Evolutionary conservation across 2,797 vertebrate species (phyloP).

Genomic region (Scleropages formosus): DNA sequence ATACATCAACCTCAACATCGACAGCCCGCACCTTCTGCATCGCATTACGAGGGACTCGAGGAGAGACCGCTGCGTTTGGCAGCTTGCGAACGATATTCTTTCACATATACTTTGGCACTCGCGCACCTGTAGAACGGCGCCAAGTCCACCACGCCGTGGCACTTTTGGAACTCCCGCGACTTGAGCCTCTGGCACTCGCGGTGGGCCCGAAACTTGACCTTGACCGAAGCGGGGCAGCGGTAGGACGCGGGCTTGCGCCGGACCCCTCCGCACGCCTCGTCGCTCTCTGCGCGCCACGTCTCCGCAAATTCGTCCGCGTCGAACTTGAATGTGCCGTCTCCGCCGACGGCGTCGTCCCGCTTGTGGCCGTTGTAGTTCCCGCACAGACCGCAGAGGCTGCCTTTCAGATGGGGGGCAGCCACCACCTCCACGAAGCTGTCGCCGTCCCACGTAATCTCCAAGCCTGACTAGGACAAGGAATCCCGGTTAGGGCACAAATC

Average conservation of each 20-base stretch:
- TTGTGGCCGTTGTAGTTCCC: constrained; percentile 98
- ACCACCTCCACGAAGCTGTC: constrained; percentile 98
- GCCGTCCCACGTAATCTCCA: constrained; percentile 98
- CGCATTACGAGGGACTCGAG: not conserved
- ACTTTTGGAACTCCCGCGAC: constrained; percentile 91
- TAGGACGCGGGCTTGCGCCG: constrained; percentile 76
- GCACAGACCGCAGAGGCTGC: constrained; percentile 90
- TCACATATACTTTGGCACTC: not conserved
- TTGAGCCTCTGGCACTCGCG: constrained; percentile 94
- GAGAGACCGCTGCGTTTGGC: too few species aligned
- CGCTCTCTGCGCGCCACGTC: constrained; percentile 90
- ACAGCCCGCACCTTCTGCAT: too few species aligned
- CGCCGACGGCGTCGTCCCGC: constrained; percentile 88
- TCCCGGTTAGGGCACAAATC: too few species aligned
- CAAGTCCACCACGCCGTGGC: constrained; percentile 88
- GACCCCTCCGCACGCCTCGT: constrained; percentile 80
- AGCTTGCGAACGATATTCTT: not conserved
- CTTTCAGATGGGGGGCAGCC: constrained; percentile 86
- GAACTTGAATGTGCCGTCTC: constrained; percentile 92
- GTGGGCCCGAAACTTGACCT: constrained; percentile 90
- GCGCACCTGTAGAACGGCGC: constrained; percentile 84
- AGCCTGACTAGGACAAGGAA: constrained; percentile 61
- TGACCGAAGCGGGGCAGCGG: constrained; percentile 84
- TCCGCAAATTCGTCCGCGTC: constrained; percentile 95
- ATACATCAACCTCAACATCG: too few species aligned